Percentiles rank a stretch among this genome's conserved stretches.
Conservation (phyloP, 2,113 vertebrate species). For the Rhineura floridana region DNA sequence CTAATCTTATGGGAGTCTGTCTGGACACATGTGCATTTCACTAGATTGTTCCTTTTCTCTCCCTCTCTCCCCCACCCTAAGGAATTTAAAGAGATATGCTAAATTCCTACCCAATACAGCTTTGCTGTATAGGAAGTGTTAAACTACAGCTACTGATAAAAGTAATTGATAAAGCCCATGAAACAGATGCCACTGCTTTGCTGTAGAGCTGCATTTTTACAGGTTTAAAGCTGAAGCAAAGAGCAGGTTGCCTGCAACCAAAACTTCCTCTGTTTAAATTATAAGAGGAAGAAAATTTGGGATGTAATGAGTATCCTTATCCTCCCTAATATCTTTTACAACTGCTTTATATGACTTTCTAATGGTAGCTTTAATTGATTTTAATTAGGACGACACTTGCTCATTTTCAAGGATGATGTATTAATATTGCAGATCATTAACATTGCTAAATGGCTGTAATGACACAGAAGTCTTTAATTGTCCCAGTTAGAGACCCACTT, state of each 20-base stretch:
- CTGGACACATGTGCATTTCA: constrained; percentile 22
- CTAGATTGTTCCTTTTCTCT: constrained; percentile 5
- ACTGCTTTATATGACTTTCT: constrained; percentile 76
- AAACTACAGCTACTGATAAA: constrained; percentile 47
- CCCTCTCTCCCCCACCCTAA: constrained; percentile 1
- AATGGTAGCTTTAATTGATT: constrained; percentile 80
- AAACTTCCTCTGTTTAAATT: constrained; percentile 39
- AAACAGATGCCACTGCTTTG: constrained; percentile 29
- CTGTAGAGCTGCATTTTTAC: constrained; percentile 55
- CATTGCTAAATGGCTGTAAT: constrained; percentile 79
- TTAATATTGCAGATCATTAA: constrained; percentile 85
- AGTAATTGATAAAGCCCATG: constrained; percentile 40
- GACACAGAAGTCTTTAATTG: constrained; percentile 72
- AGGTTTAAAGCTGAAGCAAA: constrained; percentile 33
- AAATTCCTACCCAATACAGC: constrained; percentile 47
- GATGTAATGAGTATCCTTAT: constrained; percentile 71
- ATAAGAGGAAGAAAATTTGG: constrained; percentile 60
- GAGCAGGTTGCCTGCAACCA: constrained; percentile 34
- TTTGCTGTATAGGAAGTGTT: constrained; percentile 59
- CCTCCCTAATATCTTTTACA: constrained; percentile 74
- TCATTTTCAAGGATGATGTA: constrained; percentile 78
- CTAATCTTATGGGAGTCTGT: constrained; percentile 43
- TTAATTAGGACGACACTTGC: constrained; percentile 78
- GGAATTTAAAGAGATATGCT: constrained; percentile 51
- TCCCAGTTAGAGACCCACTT: constrained; percentile 75